A percentile compares a stretch with the other conserved stretches of the same genome.
These are phyloP conservation scores for Andrena camellia DNA, from an alignment of 2,888 invertebrate species.

Conservation along the genomic window DNA sequence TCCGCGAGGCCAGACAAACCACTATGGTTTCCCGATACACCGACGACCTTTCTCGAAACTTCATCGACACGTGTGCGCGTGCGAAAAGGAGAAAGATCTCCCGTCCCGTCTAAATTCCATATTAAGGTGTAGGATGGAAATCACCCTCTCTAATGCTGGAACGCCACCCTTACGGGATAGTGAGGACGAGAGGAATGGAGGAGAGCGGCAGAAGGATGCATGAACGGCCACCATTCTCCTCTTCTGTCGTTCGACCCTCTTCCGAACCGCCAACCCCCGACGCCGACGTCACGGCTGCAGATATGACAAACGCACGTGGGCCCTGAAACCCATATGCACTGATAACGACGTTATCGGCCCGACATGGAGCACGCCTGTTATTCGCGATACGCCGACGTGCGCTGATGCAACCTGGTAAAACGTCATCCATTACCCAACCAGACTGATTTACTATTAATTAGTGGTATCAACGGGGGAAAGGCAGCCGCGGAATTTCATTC, in stretches of 20 bases:
- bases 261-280: conserved; percentile 17
- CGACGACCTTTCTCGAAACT: neutral
- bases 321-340: conserved; percentile 62
- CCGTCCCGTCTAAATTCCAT: conserved; percentile 62
- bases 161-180: neutral
- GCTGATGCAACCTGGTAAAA: conserved; percentile 53
- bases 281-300: conserved; percentile 44
- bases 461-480: conserved; percentile 52
- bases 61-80: neutral
- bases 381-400: conserved; percentile 50
- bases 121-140: conserved; percentile 37
- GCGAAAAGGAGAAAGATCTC: neutral
- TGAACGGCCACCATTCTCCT: conserved; percentile 46
- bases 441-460: conserved; percentile 69
- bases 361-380: conserved; percentile 62
- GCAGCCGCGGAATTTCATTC: conserved; percentile 56
- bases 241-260: conserved; percentile 45
- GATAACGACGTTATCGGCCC: conserved; percentile 69
- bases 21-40: neutral
- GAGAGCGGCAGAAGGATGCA: conserved; percentile 6
- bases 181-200: neutral
- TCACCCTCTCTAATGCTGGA: conserved; percentile 20
- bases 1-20: neutral
- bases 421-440: conserved; percentile 58
- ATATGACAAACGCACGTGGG: conserved; percentile 69